Evolutionary conservation across 2,888 invertebrate genomes (phyloP), one percentile per base, ranked within the genome.

Genomic region (Ephialtes manifestator): DNA sequence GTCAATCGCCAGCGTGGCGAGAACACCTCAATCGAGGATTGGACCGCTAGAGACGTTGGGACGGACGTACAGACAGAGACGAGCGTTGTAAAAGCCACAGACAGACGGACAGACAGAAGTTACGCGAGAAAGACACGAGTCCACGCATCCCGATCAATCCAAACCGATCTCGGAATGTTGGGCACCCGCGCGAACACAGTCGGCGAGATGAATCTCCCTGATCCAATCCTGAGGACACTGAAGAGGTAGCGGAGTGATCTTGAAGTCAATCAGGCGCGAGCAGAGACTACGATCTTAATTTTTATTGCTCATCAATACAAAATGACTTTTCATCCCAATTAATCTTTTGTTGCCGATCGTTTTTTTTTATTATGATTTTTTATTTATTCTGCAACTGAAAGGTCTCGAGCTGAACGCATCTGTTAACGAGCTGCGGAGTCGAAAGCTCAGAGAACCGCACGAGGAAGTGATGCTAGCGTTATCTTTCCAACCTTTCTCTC

Each of bases 1-100:
- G 63, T 55, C 58, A 1, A 65, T 71, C 46, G 82, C 11, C 55
- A 11, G 67, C 28, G 20, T 43, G 58, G 68, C 46, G 63, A 53
- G 48, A 72, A 83, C 83, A 68, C 68, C 83, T 74, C 74, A 78
- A 83, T 83, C 77, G 72, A 68, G 72, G 31, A 48, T 31, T 43
- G 67, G 39, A 43, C 65, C 43, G 35, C 31, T 20, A 24, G 24
- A 20, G 43, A 39, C 39, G 35, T 20, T 31, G 35, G 5, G 58
- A 74, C 63, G 13, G 35, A n/a, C 58, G 18, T 15, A 7, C 46
- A 11, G 46, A 60, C 46, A 24, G 67, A 20, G 53, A 65, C 65
- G 53, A 43, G 72, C 20, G 15, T 28, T 13, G 35, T 20, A 43
- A 58, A 39, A 60, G 24, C 13, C 31, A 68, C 68, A 51, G 71